Conservation (phyloP, 2,888 invertebrate genomes). For the Mythimna lalbum region DNA sequence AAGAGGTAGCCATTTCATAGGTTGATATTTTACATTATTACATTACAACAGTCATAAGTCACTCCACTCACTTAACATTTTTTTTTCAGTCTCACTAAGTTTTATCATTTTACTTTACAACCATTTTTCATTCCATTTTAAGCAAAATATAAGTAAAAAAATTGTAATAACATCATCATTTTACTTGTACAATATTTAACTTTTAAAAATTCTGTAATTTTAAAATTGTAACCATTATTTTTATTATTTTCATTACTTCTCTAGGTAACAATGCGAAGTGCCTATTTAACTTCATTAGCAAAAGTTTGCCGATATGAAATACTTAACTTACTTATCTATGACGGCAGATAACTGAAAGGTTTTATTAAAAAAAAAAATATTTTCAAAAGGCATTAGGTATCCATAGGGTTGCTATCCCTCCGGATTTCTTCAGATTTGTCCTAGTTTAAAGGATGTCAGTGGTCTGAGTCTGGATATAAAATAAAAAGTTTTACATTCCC, state of each 20-base stretch:
- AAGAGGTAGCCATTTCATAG: conserved; percentile 50
- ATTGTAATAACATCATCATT: conserved; percentile 13
- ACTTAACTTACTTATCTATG: conserved; percentile 13
- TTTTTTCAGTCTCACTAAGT: conserved; percentile 58
- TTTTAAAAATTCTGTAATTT: conserved; percentile 24
- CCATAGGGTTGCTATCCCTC: no score
- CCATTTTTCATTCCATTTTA: conserved; percentile 40
- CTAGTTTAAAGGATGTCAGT: no score
- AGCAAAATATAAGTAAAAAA: conserved; percentile 34
- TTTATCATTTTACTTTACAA: conserved; percentile 36
- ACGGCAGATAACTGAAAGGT: background rate
- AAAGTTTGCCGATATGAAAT: conserved; percentile 17
- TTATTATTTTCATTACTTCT: conserved; percentile 10
- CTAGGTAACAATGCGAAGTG: conserved; percentile 37
- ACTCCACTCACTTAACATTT: conserved; percentile 50
- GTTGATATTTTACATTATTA: conserved; percentile 47
- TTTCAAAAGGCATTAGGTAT: background rate
- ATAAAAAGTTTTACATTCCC: no score
- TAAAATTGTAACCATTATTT: conserved; percentile 17
- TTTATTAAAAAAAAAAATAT: background rate
- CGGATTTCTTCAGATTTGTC: no score
- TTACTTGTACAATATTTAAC: conserved; percentile 17
- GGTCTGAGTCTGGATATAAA: no score
- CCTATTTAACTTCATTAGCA: conserved; percentile 50
- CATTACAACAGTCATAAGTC: conserved; percentile 53